phyloP scores from a whole-genome alignment of 2,113 vertebrate genomes.

The Python bivittatus region DNA sequence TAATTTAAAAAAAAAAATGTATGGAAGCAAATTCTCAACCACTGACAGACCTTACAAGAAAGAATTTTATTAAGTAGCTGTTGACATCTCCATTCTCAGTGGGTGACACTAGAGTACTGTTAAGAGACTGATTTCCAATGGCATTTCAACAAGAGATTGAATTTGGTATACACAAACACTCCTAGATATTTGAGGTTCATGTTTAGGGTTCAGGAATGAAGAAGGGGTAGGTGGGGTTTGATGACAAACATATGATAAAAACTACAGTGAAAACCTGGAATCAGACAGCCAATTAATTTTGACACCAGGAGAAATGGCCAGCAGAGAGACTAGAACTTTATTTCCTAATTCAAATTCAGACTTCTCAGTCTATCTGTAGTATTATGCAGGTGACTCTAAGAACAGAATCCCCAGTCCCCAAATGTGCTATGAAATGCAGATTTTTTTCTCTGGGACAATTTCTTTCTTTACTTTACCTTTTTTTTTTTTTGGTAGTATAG shows the following conservation, averaged over 20 bases:
- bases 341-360: conserved; percentile 45
- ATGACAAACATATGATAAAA: conserved; percentile 17
- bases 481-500: background rate
- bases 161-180: conserved; percentile 38
- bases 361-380: background rate
- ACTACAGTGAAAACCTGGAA: conserved; percentile 21
- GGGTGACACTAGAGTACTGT: conserved; percentile 12
- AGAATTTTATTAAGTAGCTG: conserved; percentile 45
- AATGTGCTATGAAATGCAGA: background rate
- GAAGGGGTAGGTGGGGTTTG: background rate
- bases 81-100: conserved; percentile 46
- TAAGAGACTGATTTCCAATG: conserved; percentile 55
- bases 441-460: background rate
- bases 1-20: conserved; percentile 15
- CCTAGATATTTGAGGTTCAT: conserved; percentile 37
- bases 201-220: conserved; percentile 42
- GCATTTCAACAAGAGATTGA: conserved; percentile 52
- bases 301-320: background rate
- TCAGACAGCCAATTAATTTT: background rate
- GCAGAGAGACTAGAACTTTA: background rate
- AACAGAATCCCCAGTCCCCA: background rate
- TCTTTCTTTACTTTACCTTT: background rate
- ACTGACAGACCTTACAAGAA: conserved; percentile 20
- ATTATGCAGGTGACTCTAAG: background rate
- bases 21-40: conserved; percentile 11